Conservation (phyloP, 2,888 invertebrate genomes). For the Andrena marginata region DNA sequence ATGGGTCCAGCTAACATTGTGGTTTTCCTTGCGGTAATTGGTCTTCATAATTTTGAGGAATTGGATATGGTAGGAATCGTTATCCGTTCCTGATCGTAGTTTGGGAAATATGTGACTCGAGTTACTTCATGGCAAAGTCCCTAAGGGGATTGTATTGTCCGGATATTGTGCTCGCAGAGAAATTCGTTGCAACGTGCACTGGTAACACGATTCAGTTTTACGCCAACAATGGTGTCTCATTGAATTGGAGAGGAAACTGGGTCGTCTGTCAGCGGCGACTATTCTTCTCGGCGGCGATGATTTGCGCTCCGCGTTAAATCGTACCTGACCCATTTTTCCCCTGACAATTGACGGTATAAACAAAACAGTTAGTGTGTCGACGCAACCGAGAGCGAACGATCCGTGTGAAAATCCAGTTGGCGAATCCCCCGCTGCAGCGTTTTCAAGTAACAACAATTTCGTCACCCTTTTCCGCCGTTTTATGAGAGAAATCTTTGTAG, state of each 20-base stretch:
- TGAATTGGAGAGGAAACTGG: conserved; percentile 58
- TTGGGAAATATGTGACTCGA: no score
- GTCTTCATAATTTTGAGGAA: not conserved
- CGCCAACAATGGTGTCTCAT: conserved; percentile 37
- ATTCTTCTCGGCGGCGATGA: conserved; percentile 58
- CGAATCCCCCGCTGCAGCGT: not conserved
- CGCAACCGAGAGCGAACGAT: conserved; percentile 19
- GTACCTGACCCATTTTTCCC: conserved; percentile 66
- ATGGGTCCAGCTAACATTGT: no score
- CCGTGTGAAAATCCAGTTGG: conserved; percentile 33
- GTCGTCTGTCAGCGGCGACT: conserved; percentile 46
- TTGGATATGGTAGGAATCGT: not conserved
- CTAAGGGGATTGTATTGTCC: conserved; percentile 5
- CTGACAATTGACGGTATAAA: conserved; percentile 60
- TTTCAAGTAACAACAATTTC: not conserved
- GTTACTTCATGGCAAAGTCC: conserved; percentile 3
- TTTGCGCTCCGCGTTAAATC: conserved; percentile 61
- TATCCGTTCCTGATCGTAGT: no score
- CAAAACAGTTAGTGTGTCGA: conserved; percentile 49
- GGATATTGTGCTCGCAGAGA: not conserved
- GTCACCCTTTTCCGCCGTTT: not conserved
- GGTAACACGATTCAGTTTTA: conserved; percentile 41
- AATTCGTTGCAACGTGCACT: conserved; percentile 18
- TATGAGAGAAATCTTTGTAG: not conserved
- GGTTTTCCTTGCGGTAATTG: no score